A percentile compares a stretch with the other conserved stretches of the same genome.
These are phyloP conservation scores for Aspiorhynchus laticeps DNA, from an alignment of 2,113 vertebrate genomes.

Conservation along the genomic window DNA sequence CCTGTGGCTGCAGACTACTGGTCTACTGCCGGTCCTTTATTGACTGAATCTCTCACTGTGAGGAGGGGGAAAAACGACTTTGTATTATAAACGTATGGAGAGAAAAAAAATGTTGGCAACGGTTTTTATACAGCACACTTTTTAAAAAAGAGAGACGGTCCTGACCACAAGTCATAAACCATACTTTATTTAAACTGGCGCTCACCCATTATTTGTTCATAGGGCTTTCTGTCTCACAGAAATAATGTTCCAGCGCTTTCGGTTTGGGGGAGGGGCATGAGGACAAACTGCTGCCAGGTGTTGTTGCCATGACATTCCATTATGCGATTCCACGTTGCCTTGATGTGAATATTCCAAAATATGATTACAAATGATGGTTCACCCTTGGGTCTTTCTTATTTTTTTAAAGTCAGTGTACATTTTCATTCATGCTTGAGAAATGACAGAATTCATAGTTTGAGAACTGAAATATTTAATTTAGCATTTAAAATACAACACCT, in stretches of 20 bases:
- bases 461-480: conserved; percentile 45
- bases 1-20: conserved; percentile 74
- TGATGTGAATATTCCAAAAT: conserved; percentile 64
- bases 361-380: background rate
- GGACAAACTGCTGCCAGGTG: conserved; percentile 82
- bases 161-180: conserved; percentile 96
- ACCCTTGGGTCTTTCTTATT: background rate
- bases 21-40: conserved; percentile 84
- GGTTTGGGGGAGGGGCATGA: conserved; percentile 80
- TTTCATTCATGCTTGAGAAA: conserved; percentile 3
- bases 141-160: conserved; percentile 87
- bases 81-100: conserved; percentile 89
- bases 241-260: conserved; percentile 88
- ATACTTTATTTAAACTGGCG: conserved; percentile 95
- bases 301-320: conserved; percentile 95
- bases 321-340: conserved; percentile 90
- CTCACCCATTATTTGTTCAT: conserved; percentile 93
- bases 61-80: conserved; percentile 88
- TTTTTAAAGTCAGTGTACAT: background rate
- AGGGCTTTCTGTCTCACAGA: conserved; percentile 94
- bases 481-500: conserved; percentile 15
- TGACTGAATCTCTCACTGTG: conserved; percentile 85
- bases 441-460: background rate
- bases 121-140: conserved; percentile 83
- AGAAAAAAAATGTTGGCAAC: conserved; percentile 84